phyloP scores from a whole-genome alignment of 1,140 invertebrate species.

The Sinonovacula constricta region DNA sequence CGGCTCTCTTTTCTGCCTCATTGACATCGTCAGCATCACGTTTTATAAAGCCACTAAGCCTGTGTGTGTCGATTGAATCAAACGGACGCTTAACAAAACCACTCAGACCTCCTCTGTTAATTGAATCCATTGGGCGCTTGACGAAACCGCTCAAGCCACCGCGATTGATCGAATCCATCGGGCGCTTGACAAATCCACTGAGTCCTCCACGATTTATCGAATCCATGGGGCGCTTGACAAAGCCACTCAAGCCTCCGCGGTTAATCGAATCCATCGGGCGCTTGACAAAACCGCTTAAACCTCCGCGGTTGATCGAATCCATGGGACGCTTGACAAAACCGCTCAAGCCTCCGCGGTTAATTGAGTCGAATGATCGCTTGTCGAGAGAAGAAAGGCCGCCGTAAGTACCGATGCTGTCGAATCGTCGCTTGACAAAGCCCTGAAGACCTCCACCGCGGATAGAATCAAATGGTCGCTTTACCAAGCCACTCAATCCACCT shows the following conservation, averaged over 20 bases:
- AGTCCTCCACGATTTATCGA: conserved; percentile 21
- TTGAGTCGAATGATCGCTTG: conserved; percentile 44
- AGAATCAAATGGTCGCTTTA: conserved; percentile 51
- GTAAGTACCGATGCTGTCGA: conserved; percentile 46
- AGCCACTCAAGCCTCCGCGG: conserved; percentile 18
- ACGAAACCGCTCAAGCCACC: conserved; percentile 27
- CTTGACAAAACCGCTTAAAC: conserved; percentile 37
- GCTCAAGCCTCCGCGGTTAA: conserved; percentile 5
- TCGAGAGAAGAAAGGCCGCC: conserved; percentile 39
- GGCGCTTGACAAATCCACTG: conserved; percentile 25
- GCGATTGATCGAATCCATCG: conserved; percentile 39
- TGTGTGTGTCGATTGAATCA: neutral
- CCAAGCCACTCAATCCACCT: conserved; percentile 4
- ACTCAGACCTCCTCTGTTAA: conserved; percentile 6
- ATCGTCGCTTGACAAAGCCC: conserved; percentile 48
- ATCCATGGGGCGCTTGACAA: conserved; percentile 31
- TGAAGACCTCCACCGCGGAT: conserved; percentile 33
- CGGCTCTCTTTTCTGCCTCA: too few species aligned
- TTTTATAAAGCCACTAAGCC: neutral
- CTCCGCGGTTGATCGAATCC: conserved; percentile 43
- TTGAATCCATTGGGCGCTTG: conserved; percentile 34
- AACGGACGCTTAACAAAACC: conserved; percentile 18
- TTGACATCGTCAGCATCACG: conserved; percentile 1
- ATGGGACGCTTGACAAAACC: conserved; percentile 36
- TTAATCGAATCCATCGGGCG: conserved; percentile 29